phyloP scores from a whole-genome alignment of 2,113 vertebrate species.

The Amblyornis subalaris region DNA sequence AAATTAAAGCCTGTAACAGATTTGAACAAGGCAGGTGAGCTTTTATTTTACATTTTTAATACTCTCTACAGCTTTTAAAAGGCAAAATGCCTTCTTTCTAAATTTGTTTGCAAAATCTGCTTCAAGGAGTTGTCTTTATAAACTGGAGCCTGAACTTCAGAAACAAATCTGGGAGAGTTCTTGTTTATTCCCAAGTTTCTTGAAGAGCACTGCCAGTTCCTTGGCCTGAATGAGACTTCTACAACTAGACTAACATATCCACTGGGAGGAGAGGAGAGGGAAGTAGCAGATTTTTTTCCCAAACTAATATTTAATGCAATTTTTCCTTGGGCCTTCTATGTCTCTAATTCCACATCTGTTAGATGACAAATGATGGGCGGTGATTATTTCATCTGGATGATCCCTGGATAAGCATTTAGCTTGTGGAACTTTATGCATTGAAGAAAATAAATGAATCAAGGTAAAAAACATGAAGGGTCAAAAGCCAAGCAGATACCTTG shows the following conservation, averaged over 20 bases:
- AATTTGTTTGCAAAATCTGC: background rate
- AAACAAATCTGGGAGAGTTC: background rate
- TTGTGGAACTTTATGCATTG: background rate
- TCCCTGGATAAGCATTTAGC: background rate
- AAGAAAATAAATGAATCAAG: background rate
- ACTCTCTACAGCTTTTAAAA: background rate
- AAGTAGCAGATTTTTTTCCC: background rate
- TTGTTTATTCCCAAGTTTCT: background rate
- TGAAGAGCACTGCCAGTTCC: background rate
- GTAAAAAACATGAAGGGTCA: background rate
- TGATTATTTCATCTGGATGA: background rate
- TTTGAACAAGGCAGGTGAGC: background rate
- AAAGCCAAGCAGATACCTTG: background rate
- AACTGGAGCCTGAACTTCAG: background rate
- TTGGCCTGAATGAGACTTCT: background rate
- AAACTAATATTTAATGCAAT: background rate
- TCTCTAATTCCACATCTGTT: background rate
- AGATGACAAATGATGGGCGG: background rate
- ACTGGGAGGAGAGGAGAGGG: background rate
- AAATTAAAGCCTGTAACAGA: constrained; percentile 90
- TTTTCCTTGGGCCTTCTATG: background rate
- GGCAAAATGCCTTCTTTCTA: background rate
- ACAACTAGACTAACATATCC: background rate
- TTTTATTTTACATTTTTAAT: background rate
- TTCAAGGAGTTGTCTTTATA: background rate